A percentile compares a stretch with the other conserved stretches of the same genome.
phyloP scores from a whole-genome alignment of 1,140 invertebrate species.

The Melanaphis sacchari region DNA sequence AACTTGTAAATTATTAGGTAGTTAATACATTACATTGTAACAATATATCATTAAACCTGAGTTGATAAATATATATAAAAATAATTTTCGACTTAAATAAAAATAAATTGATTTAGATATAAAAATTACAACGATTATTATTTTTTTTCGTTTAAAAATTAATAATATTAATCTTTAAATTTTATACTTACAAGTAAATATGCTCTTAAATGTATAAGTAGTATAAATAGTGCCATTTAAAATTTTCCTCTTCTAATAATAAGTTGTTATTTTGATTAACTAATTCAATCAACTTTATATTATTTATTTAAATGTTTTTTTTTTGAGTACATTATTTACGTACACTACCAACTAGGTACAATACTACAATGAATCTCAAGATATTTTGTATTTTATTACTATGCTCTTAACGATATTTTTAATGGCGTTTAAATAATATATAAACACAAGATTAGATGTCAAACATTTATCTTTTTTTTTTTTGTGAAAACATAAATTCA shows the following conservation, averaged over 20 bases:
- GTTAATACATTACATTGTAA: background rate
- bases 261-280: background rate
- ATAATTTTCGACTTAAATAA: background rate
- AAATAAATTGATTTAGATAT: background rate
- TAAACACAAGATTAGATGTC: background rate
- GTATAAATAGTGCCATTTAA: background rate
- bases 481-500: background rate
- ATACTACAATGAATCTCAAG: too few species aligned
- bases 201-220: background rate
- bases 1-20: background rate
- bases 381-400: background rate
- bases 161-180: background rate
- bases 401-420: background rate
- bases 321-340: background rate
- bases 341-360: too few species aligned
- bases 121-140: background rate
- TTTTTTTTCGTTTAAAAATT: background rate
- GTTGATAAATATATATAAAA: background rate
- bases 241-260: background rate
- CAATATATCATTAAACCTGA: background rate
- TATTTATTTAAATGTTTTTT: background rate
- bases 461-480: background rate
- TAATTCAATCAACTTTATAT: background rate
- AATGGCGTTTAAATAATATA: background rate
- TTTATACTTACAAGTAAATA: background rate